Base-by-base conservation (phyloP, 1,140 invertebrate genomes). In the Rhyzopertha dominica region DNA sequence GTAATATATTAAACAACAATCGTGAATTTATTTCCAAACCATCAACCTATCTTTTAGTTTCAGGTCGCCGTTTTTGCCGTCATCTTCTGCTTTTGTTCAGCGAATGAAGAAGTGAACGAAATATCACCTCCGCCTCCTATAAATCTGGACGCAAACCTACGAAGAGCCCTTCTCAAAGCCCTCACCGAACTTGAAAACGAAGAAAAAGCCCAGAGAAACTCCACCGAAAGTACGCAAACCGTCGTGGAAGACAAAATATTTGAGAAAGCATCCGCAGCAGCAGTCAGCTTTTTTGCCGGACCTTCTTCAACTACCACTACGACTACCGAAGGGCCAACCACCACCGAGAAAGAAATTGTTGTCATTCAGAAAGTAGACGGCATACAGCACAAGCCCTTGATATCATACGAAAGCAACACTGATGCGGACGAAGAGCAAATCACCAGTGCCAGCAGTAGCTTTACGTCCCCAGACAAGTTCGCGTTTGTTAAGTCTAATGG, bases 141-240 rank as follows among this genome's bases (percentile, higher is more conserved):
- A 3, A 55, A 57, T 32, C 47, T 65, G 22, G 58, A 65, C 25
- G 22, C 53, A 10, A 56, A 61, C 36, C 44, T 66, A 19, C 43
- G 62, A 14, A 53, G 51, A 49, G 63, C 63, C n/a, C 44, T 66
- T 0, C 38, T 62, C 3, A 56, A 56, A 50, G 63, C 62, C 5
- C 41, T 66, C 24, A 59, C 49, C 1, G 63, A 66, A 43, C 43
- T 65, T 26, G 63, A 66, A 54, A 62, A 56, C 30, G 61, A 65
- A 39, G 53, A 58, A 2, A 49, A 49, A 25, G 28, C n/a, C n/a
- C 44, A 8, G 41, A 48, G 31, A 46, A 48, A 9, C 32, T 12
- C 13, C 20, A 37, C 8, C 5, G 23, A 1, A 34, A 52, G 10
- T 13, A 14, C 14, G 19, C 25, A 18, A 34, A 20, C 32, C 7